A percentile compares a stretch with the other conserved stretches of the same genome.
Evolutionary conservation across 2,888 invertebrate species (phyloP).

Genomic region (Hydriomena furcata): DNA sequence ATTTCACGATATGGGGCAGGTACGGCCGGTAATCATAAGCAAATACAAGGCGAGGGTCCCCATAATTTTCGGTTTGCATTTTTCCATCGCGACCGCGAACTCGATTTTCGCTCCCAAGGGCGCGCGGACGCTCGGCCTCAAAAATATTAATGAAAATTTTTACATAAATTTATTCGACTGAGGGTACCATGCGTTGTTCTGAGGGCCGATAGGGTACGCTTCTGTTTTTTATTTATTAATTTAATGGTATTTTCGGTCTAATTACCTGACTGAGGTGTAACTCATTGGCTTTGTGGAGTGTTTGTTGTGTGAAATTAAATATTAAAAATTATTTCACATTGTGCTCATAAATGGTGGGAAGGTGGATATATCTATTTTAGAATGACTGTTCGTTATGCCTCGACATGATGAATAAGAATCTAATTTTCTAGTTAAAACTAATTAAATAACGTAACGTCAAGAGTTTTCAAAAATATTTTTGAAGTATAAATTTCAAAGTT

Average conservation of each 20-base stretch:
- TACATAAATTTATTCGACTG: slow-evolving; percentile 83
- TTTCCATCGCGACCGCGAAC: slow-evolving; percentile 83
- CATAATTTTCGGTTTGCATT: slow-evolving; percentile 84
- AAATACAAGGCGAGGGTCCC: slow-evolving; percentile 81
- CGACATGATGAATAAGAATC: no score
- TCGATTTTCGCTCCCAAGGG: slow-evolving; percentile 81
- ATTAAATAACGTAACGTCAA: no score
- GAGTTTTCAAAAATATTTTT: no score
- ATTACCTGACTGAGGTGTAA: slow-evolving; percentile 82
- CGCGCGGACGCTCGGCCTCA: slow-evolving; percentile 78
- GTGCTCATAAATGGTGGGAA: slow-evolving; percentile 3
- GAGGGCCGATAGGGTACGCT: slow-evolving; percentile 68
- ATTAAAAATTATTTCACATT: slow-evolving; percentile 37
- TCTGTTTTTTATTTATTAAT: slow-evolving; percentile 83
- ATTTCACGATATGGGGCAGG: slow-evolving; percentile 65
- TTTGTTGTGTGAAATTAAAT: slow-evolving; percentile 66
- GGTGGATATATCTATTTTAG: neutral
- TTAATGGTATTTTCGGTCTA: slow-evolving; percentile 83
- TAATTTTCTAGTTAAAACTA: no score
- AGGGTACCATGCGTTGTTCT: slow-evolving; percentile 73
- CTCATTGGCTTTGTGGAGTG: slow-evolving; percentile 74
- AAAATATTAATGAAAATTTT: slow-evolving; percentile 84
- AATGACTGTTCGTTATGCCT: no score
- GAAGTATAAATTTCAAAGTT: no score
- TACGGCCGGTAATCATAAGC: slow-evolving; percentile 78